A percentile compares a stretch with the other conserved stretches of the same genome.
Conservation (phyloP, 2,888 invertebrate genomes). For the Pandemis cinnamomeana region DNA sequence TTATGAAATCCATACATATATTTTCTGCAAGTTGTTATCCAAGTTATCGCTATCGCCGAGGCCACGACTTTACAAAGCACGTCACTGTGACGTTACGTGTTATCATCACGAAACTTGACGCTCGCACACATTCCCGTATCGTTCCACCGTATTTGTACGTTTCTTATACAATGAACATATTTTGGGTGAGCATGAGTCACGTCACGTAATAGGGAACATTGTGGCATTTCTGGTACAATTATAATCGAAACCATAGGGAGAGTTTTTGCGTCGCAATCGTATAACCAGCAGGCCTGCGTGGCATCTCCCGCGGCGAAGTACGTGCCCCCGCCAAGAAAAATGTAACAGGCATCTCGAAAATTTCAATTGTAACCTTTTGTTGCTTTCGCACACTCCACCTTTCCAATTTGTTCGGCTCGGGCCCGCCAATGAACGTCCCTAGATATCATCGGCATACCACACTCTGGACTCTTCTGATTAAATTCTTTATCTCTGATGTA, state of each 20-base stretch:
- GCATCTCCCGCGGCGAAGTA: constrained; percentile 70
- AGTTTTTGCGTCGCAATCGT: constrained; percentile 64
- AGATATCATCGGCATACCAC: constrained; percentile 79
- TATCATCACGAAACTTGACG: background rate
- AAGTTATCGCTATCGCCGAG: background rate
- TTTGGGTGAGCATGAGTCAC: constrained; percentile 57
- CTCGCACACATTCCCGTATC: constrained; percentile 6
- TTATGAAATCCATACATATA: background rate
- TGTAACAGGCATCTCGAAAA: constrained; percentile 79
- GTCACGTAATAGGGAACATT: constrained; percentile 65
- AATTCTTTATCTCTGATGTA: constrained; percentile 74
- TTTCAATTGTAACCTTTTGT: constrained; percentile 80
- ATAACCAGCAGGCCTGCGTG: constrained; percentile 58
- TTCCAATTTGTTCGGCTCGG: constrained; percentile 76
- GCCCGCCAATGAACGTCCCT: constrained; percentile 68
- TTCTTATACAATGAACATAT: constrained; percentile 3
- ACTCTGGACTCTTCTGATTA: constrained; percentile 76
- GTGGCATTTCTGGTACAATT: constrained; percentile 68
- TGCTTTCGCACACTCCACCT: constrained; percentile 67
- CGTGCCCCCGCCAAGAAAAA: constrained; percentile 78
- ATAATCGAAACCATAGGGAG: constrained; percentile 56
- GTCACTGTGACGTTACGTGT: constrained; percentile 3
- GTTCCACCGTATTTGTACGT: background rate
- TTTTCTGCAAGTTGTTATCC: background rate
- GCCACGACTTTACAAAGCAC: background rate